Evolutionary conservation across 2,113 vertebrate genomes (phyloP), one percentile per base, ranked within the genome.

Genomic region (Mastomys natalensis): DNA sequence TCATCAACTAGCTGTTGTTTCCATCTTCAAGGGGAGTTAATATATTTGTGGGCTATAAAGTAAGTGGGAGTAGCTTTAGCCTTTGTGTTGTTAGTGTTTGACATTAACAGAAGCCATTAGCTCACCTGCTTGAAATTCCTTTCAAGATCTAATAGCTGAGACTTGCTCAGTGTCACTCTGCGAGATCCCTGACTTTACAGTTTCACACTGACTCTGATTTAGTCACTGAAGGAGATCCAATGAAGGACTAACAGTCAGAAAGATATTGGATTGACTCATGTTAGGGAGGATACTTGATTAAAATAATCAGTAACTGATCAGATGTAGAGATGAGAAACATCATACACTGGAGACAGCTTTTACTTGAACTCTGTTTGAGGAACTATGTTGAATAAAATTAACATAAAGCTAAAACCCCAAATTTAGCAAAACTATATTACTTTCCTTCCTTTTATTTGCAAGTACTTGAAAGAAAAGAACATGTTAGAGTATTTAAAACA

Each of bases 121-220:
- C 89, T 90, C 88, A 90, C 58, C 74, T 64, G 13, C 22, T 90
- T 96, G 58, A 85, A 93, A 94, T 90, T 92, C 81, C 31, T 88
- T 92, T 90, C n/a, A 77, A 58, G 15, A 72, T 43, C 43, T 91
- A 72, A 80, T 78, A 53, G 85, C 37, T 10, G 53, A 58, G 43
- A 87, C n/a, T 87, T 74, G 45, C 45, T 37, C 17, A 8, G 3
- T 84, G n/a, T 70, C 19, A 62, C 72, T 21, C 66, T 85, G 73
- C 89, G 11, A 82, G n/a, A 51, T 10, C 22, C 82, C 37, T 34
- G 37, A 37, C 40, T 19, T 62, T 19, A 1, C 29, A 77, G 31
- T 80, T 92, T 94, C 48, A 55, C 31, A 90, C 0, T 31, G 80
- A 72, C 34, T 45, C 37, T 58, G 0, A 78, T 62, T 81, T 88